phyloP scores from a whole-genome alignment of 2,888 invertebrate species.

The Atherix ibis region DNA sequence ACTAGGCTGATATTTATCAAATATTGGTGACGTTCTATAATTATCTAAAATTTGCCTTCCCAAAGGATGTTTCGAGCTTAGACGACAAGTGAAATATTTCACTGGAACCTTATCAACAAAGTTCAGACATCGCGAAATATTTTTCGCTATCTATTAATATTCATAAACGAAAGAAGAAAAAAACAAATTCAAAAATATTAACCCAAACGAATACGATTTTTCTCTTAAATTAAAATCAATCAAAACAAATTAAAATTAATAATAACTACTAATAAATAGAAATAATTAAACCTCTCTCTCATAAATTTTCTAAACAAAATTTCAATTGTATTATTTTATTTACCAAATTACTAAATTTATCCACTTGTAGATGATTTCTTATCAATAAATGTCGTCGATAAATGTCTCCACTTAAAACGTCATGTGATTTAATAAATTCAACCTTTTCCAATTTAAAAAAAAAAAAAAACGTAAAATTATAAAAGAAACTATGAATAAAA shows the following conservation, averaged over 20 bases:
- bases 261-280: too few relatives aligned
- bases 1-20: constrained; percentile 22
- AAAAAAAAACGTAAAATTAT: constrained; percentile 1
- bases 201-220: background rate
- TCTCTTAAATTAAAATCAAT: too few relatives aligned
- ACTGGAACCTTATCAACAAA: constrained; percentile 20
- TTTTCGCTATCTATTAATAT: constrained; percentile 29
- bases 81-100: constrained; percentile 25
- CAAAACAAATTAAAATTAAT: too few relatives aligned
- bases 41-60: constrained; percentile 21
- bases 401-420: constrained; percentile 29
- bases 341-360: constrained; percentile 31
- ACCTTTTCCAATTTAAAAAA: constrained; percentile 14
- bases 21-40: constrained; percentile 23
- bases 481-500: constrained; percentile 3
- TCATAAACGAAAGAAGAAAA: constrained; percentile 9
- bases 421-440: constrained; percentile 28
- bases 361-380: constrained; percentile 31
- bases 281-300: too few relatives aligned
- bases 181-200: constrained; percentile 1
- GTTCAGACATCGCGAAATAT: constrained; percentile 24
- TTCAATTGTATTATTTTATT: too few relatives aligned
- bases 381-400: constrained; percentile 27
- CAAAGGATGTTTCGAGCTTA: constrained; percentile 22
- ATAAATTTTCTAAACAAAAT: too few relatives aligned